Percentiles rank a stretch among this genome's conserved stretches.
phyloP scores from a whole-genome alignment of 2,888 invertebrate species.

The Timandra comae region DNA sequence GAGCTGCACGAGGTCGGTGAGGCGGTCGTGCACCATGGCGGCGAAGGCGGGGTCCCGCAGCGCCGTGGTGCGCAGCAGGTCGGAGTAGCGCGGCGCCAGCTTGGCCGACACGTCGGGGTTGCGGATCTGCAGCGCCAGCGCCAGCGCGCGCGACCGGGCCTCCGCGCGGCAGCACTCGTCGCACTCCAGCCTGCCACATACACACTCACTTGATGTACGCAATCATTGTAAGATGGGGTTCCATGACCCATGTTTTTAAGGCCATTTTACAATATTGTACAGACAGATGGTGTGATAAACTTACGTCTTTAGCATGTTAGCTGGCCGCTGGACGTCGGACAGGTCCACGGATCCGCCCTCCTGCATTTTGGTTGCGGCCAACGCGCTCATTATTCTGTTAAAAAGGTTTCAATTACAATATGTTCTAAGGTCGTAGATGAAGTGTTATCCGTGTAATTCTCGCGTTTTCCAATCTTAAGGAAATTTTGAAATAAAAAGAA shows the following conservation, averaged over 20 bases:
- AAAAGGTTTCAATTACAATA: constrained; percentile 5
- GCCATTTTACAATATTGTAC: too few species aligned
- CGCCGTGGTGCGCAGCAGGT: constrained; percentile 88
- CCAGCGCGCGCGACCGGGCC: constrained; percentile 92
- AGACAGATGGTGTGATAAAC: too few species aligned
- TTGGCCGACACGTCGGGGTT: constrained; percentile 91
- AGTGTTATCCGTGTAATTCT: too few species aligned
- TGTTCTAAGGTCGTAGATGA: too few species aligned
- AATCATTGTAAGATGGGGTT: too few species aligned
- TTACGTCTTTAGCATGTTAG: constrained; percentile 78
- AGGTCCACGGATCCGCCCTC: constrained; percentile 86
- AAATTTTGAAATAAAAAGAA: neutral
- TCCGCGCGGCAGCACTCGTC: constrained; percentile 92
- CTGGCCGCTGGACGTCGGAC: constrained; percentile 80
- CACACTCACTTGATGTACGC: too few species aligned
- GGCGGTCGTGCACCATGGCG: constrained; percentile 86
- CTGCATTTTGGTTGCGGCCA: constrained; percentile 88
- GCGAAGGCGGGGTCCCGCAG: constrained; percentile 89
- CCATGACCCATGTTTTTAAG: too few species aligned
- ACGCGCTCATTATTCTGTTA: constrained; percentile 81
- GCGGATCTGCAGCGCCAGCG: constrained; percentile 93
- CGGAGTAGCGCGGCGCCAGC: constrained; percentile 89
- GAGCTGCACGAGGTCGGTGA: constrained; percentile 89
- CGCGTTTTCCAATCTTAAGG: too few species aligned
- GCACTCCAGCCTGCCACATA: constrained; percentile 86